Evolutionary conservation across 2,113 vertebrate genomes (phyloP), one percentile per base, ranked within the genome.

Genomic region (Aix galericulata): DNA sequence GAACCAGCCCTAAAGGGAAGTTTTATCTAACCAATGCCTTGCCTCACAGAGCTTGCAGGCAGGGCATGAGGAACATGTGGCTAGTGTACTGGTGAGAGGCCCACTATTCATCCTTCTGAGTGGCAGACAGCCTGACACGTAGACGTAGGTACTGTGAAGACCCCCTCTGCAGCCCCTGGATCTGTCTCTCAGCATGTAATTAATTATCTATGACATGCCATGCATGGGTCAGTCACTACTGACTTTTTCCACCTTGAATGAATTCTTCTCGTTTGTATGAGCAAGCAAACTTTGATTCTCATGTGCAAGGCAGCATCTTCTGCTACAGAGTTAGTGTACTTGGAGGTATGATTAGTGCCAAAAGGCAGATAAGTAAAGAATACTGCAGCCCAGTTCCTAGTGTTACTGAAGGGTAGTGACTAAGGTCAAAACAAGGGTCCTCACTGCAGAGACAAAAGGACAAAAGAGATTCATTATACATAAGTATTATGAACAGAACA

Each of bases 71-170:
- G n/a, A 12, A 29, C 36, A 71, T 13, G 27, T 20, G 72, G 6
- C 17, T 31, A 6, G 11, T 23, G 26, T n/a, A 56, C 10, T 31
- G 13, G 15, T 29, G 32, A 66, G 20, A 53, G 2, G 11, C 17
- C 34, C 38, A 36, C 2, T 50, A 36, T 50, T 69, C 40, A 13
- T 59, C 14, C 13, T 64, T 10, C 8, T 0, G 0, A n/a, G 21
- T 1, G 0, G 34, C 44, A 69, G 29, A 8, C 59, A 36, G 6
- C 15, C 59, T 26, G 23, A 23, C 22, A 36, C 26, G 59, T 62
- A 62, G 34, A 62, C 26, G 14, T 17, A 62, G 23, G 34, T 62
- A 11, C 34, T 62, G 15, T 23, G 23, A 23, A 62, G 15, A 23
- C 34, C 13, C 23, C 22, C 36, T 72, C 13, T 7, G 3, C 14